Percentiles rank a stretch among this genome's conserved stretches.
Conservation (phyloP, 2,797 vertebrate species). For the Lepilemur ruficaudatus region DNA sequence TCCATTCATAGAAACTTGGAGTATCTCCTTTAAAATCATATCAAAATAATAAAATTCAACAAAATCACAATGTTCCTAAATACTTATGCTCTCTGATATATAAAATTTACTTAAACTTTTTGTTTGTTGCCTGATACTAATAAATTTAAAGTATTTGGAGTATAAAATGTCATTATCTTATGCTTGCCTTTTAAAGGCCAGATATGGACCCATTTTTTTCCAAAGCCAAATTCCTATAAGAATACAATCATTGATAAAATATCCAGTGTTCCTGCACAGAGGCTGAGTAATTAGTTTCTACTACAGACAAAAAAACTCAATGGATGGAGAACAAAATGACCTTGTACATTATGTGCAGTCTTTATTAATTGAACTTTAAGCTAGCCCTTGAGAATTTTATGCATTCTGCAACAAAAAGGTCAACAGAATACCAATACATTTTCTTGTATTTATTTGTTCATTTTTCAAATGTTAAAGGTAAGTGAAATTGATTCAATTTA, state of each 20-base stretch:
- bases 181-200: neutral
- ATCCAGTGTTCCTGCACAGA: neutral
- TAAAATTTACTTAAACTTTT: neutral
- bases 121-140: neutral
- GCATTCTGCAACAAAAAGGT: constrained; percentile 65
- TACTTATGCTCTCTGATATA: neutral
- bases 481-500: constrained; percentile 31
- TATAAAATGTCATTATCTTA: neutral
- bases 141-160: neutral
- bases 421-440: constrained; percentile 69
- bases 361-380: constrained; percentile 78
- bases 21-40: neutral
- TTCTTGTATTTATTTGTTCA: constrained; percentile 52
- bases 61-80: neutral
- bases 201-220: neutral
- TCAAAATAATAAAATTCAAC: neutral
- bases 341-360: constrained; percentile 31
- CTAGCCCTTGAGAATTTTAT: constrained; percentile 67
- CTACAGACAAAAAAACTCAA: constrained; percentile 47
- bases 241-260: neutral
- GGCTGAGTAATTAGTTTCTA: constrained; percentile 38
- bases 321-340: constrained; percentile 23
- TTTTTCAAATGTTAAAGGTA: neutral
- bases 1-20: constrained; percentile 20
- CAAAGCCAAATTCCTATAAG: neutral